Percentiles rank a stretch among this genome's conserved stretches.
These are phyloP conservation scores for Apamea sordens DNA, from an alignment of 2,888 invertebrate species.

Conservation along the genomic window DNA sequence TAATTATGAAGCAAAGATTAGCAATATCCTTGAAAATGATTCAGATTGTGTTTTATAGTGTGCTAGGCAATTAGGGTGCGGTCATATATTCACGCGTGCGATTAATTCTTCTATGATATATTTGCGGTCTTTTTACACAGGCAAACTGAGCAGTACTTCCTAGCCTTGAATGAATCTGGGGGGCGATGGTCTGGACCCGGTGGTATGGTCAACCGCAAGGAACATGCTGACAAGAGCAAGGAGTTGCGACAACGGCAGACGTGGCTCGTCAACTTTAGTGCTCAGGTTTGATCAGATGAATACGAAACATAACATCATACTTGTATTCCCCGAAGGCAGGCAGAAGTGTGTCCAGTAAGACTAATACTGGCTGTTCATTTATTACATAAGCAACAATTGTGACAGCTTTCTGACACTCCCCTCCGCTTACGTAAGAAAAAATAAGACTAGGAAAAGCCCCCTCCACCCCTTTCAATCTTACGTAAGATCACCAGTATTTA, in stretches of 20 bases:
- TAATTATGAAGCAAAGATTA: too few relatives aligned
- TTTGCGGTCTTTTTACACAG: constrained; percentile 70
- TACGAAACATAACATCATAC: background rate
- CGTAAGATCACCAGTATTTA: too few relatives aligned
- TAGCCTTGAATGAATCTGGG: constrained; percentile 80
- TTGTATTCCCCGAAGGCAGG: background rate
- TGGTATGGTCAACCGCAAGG: constrained; percentile 77
- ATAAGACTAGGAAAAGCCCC: too few relatives aligned
- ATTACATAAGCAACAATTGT: too few relatives aligned
- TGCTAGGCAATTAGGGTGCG: background rate
- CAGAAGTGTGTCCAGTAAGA: too few relatives aligned
- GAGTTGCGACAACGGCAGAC: constrained; percentile 83
- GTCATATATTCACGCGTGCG: background rate
- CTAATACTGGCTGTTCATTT: too few relatives aligned
- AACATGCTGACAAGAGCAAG: constrained; percentile 75
- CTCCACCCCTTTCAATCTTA: too few relatives aligned
- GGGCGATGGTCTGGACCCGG: constrained; percentile 77
- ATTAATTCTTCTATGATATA: background rate
- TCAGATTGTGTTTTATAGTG: too few relatives aligned
- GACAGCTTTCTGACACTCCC: too few relatives aligned
- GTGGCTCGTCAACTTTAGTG: constrained; percentile 88
- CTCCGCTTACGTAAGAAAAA: too few relatives aligned
- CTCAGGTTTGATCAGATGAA: constrained; percentile 77
- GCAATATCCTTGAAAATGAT: too few relatives aligned
- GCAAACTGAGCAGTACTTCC: constrained; percentile 91